These are phyloP conservation scores for Idaea aversata DNA, from an alignment of 2,888 invertebrate species.

Conservation along the genomic window DNA sequence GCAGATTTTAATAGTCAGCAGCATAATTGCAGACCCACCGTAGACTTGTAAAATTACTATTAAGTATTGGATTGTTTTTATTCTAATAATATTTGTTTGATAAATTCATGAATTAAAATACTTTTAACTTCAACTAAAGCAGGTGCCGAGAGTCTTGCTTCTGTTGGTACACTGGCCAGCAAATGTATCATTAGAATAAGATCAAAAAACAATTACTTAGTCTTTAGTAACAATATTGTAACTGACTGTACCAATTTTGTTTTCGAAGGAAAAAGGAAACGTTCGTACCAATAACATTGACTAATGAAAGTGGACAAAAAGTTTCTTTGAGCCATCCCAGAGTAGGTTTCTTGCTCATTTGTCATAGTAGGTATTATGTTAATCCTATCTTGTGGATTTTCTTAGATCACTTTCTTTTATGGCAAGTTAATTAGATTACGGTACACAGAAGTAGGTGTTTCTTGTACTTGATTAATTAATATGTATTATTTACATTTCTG, in stretches of 20 bases:
- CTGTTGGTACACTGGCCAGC: too few species aligned
- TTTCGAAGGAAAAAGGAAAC: conserved; percentile 13
- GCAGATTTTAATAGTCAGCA: too few species aligned
- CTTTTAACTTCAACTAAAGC: too few species aligned
- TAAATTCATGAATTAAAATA: too few species aligned
- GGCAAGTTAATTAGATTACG: background rate
- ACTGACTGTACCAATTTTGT: background rate
- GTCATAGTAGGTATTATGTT: conserved; percentile 2
- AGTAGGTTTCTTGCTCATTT: conserved; percentile 28
- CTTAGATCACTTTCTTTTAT: background rate
- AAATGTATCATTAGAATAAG: too few species aligned
- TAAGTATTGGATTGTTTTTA: too few species aligned
- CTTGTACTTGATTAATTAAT: background rate
- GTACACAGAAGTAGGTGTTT: background rate
- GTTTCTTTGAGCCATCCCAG: conserved; percentile 34
- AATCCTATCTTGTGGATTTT: conserved; percentile 1
- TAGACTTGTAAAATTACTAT: too few species aligned
- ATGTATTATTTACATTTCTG: too few species aligned
- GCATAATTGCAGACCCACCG: too few species aligned
- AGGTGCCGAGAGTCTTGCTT: too few species aligned
- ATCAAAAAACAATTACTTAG: background rate
- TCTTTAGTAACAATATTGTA: background rate
- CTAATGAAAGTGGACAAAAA: conserved; percentile 61
- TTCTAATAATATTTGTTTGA: too few species aligned
- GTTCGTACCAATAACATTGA: conserved; percentile 42